phyloP scores from a whole-genome alignment of 2,113 vertebrate species.

The Corythaeola cristata region DNA sequence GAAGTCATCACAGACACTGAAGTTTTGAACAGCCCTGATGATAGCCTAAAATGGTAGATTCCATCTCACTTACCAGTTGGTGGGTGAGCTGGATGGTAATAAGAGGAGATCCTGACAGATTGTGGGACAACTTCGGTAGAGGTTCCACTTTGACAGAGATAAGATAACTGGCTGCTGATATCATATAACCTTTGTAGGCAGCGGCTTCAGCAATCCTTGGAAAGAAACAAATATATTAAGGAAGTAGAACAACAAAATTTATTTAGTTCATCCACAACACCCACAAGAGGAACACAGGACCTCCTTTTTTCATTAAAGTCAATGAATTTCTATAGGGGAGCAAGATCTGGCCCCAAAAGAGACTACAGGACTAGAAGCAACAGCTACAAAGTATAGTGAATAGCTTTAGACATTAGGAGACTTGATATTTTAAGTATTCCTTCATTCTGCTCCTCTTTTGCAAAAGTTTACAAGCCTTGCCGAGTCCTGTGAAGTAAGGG shows the following conservation, averaged over 20 bases:
- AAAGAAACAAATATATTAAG: neutral
- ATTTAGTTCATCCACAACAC: neutral
- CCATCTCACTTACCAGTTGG: conserved; percentile 79
- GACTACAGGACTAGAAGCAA: neutral
- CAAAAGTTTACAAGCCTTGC: neutral
- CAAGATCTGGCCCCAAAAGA: neutral
- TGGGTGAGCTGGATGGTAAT: conserved; percentile 87
- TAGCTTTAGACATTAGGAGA: neutral
- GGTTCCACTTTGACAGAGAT: conserved; percentile 93
- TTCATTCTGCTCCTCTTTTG: neutral
- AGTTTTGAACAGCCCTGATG: neutral
- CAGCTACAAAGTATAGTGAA: rapidly evolving
- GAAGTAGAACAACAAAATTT: neutral
- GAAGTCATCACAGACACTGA: rapidly evolving
- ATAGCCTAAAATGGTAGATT: neutral
- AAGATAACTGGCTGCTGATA: conserved; percentile 85
- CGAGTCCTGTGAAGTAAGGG: neutral
- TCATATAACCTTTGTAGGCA: conserved; percentile 75
- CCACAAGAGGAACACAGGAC: neutral
- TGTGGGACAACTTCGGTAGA: conserved; percentile 78
- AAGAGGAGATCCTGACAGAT: conserved; percentile 85
- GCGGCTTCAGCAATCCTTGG: conserved; percentile 84
- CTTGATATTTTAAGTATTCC: neutral
- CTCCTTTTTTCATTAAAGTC: neutral
- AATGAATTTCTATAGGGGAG: neutral